A percentile compares a stretch with the other conserved stretches of the same genome.
Conservation (phyloP, 2,888 invertebrate species). For the Nasonovia ribisnigri region DNA sequence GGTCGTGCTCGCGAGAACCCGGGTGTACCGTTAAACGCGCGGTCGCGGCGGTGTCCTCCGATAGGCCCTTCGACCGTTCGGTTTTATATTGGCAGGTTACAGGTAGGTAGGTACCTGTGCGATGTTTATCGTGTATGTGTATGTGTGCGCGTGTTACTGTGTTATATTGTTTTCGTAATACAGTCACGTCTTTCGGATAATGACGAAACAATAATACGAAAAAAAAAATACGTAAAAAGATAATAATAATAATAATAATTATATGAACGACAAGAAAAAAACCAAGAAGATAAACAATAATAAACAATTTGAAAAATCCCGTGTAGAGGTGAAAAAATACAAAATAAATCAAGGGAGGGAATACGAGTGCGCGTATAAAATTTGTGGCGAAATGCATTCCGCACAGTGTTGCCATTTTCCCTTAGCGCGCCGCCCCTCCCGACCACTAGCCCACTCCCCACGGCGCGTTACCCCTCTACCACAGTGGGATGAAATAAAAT, state of each 20-base stretch:
- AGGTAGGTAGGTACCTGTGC: constrained; percentile 9
- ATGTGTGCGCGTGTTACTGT: not conserved
- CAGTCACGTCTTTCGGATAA: constrained; percentile 20
- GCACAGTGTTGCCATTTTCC: constrained; percentile 64
- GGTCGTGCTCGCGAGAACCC: constrained; percentile 16
- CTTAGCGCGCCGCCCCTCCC: constrained; percentile 53
- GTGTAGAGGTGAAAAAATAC: not conserved
- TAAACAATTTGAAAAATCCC: constrained; percentile 23
- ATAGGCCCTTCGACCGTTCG: constrained; percentile 25
- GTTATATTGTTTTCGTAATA: constrained; percentile 23
- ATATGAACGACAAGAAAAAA: not conserved
- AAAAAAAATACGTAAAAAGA: not conserved
- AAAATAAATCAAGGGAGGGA: constrained; percentile 47
- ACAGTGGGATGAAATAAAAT: constrained; percentile 12
- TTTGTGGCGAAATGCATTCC: constrained; percentile 56
- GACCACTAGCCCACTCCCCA: not conserved
- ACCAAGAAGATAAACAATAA: not conserved
- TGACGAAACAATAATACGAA: constrained; percentile 7
- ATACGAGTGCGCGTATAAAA: not conserved
- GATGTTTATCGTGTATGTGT: not conserved
- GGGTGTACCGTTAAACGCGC: constrained; percentile 48
- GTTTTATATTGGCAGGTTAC: constrained; percentile 14
- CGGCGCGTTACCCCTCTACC: constrained; percentile 31
- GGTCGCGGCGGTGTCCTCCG: constrained; percentile 3
- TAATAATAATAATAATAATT: constrained; percentile 14